These are phyloP conservation scores for Crenichthys baileyi DNA, from an alignment of 2,797 vertebrate species.

Conservation along the genomic window DNA sequence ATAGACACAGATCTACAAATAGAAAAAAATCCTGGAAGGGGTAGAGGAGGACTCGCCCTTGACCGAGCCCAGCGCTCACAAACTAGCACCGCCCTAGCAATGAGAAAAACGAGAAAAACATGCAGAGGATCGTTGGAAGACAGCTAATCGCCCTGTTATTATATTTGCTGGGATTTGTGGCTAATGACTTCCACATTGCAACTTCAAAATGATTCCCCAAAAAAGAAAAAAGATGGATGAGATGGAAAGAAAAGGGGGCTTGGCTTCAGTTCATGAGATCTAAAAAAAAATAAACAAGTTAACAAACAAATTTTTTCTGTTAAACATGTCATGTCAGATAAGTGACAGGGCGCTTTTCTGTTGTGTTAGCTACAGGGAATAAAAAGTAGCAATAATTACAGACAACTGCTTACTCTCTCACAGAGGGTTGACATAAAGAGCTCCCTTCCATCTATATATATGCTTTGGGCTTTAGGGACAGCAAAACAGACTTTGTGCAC, in stretches of 20 bases:
- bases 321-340: slow-evolving; percentile 55
- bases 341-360: slow-evolving; percentile 57
- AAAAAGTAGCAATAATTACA: slow-evolving; percentile 76
- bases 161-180: slow-evolving; percentile 76
- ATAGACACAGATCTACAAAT: slow-evolving; percentile 76
- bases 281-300: slow-evolving; percentile 60
- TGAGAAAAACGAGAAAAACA: slow-evolving; percentile 36
- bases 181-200: slow-evolving; percentile 83
- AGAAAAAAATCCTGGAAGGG: slow-evolving; percentile 75
- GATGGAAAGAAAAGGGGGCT: not conserved
- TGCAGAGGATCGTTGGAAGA: slow-evolving; percentile 52
- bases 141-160: slow-evolving; percentile 81
- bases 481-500: slow-evolving; percentile 41
- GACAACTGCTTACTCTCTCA: slow-evolving; percentile 65
- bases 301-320: slow-evolving; percentile 62
- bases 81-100: slow-evolving; percentile 60
- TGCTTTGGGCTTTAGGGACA: slow-evolving; percentile 55
- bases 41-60: slow-evolving; percentile 66
- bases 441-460: slow-evolving; percentile 78
- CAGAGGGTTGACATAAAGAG: slow-evolving; percentile 68
- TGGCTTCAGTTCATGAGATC: slow-evolving; percentile 62
- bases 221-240: slow-evolving; percentile 25
- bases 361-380: slow-evolving; percentile 69
- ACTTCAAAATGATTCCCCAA: slow-evolving; percentile 67
- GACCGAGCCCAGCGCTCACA: slow-evolving; percentile 62